These are phyloP conservation scores for Drosophila seguyi DNA, from an alignment of 1,140 invertebrate species.

Conservation along the genomic window DNA sequence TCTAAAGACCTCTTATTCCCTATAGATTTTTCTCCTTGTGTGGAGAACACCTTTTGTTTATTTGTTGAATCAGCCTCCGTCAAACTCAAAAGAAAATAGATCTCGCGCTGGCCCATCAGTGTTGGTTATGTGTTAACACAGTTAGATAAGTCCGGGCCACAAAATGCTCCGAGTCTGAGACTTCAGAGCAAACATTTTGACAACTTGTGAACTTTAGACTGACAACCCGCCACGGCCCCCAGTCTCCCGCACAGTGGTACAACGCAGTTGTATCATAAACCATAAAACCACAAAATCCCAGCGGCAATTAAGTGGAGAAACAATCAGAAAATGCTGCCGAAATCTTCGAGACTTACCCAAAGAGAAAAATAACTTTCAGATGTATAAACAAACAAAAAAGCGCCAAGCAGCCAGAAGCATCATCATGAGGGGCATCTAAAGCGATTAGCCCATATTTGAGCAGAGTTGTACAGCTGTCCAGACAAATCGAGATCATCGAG, in stretches of 20 bases:
- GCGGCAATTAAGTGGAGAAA: constrained; percentile 48
- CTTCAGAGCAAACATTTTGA: constrained; percentile 77
- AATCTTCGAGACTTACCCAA: constrained; percentile 51
- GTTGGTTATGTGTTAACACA: constrained; percentile 71
- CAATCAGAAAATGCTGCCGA: constrained; percentile 60
- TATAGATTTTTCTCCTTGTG: constrained; percentile 23
- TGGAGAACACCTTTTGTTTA: constrained; percentile 65
- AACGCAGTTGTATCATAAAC: constrained; percentile 48
- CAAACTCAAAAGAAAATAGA: constrained; percentile 59
- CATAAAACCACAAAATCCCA: constrained; percentile 62
- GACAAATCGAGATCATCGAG: constrained; percentile 38
- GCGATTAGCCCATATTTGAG: constrained; percentile 60
- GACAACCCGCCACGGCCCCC: constrained; percentile 31
- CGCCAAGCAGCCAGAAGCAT: constrained; percentile 49
- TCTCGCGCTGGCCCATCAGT: constrained; percentile 47
- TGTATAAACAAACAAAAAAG: constrained; percentile 70
- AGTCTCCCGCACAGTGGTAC: constrained; percentile 36
- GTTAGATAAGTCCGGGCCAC: constrained; percentile 58
- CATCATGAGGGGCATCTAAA: constrained; percentile 24
- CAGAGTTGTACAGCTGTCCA: constrained; percentile 35
- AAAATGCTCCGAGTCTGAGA: constrained; percentile 41
- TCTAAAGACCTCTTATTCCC: too few species aligned
- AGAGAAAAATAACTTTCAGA: constrained; percentile 69
- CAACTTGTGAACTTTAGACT: constrained; percentile 79
- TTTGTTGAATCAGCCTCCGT: constrained; percentile 79